Percentiles rank a stretch among this genome's conserved stretches.
Conservation (phyloP, 2,113 vertebrate genomes). For the Albula glossodonta region DNA sequence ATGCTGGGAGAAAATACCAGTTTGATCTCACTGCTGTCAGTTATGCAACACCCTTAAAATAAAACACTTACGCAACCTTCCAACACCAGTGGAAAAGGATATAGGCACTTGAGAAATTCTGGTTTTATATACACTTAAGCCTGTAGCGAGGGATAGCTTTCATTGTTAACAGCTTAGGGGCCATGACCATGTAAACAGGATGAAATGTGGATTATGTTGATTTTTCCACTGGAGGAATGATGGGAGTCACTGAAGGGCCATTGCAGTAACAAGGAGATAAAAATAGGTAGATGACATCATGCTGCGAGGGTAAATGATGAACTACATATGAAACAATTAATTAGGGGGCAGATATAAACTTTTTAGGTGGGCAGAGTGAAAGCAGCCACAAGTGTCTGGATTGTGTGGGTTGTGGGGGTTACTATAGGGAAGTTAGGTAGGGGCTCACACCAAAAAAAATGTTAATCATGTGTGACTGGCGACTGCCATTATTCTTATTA, state of each 20-base stretch:
- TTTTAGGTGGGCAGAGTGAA: not conserved
- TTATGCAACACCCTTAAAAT: slow-evolving; percentile 31
- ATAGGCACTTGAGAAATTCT: slow-evolving; percentile 24
- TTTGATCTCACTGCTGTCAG: slow-evolving; percentile 3
- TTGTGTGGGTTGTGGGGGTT: no score
- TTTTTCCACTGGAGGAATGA: slow-evolving; percentile 17
- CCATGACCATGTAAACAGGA: not conserved
- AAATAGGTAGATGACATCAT: not conserved
- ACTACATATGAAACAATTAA: not conserved
- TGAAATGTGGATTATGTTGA: slow-evolving; percentile 7
- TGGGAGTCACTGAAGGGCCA: not conserved
- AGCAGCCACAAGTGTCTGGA: not conserved
- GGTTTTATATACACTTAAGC: slow-evolving; percentile 3
- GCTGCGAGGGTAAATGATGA: not conserved
- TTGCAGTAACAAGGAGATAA: not conserved
- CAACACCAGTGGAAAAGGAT: slow-evolving; percentile 10
- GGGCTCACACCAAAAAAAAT: no score
- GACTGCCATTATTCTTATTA: no score
- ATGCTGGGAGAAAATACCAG: not conserved
- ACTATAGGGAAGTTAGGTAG: no score
- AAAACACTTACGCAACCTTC: slow-evolving; percentile 26
- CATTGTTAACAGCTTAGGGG: not conserved
- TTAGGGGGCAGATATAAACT: not conserved
- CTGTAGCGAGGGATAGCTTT: not conserved
- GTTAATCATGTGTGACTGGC: no score